Percentiles rank a stretch among this genome's conserved stretches.
Conservation (phyloP, 2,113 vertebrate species). For the Synodontis membranacea region DNA sequence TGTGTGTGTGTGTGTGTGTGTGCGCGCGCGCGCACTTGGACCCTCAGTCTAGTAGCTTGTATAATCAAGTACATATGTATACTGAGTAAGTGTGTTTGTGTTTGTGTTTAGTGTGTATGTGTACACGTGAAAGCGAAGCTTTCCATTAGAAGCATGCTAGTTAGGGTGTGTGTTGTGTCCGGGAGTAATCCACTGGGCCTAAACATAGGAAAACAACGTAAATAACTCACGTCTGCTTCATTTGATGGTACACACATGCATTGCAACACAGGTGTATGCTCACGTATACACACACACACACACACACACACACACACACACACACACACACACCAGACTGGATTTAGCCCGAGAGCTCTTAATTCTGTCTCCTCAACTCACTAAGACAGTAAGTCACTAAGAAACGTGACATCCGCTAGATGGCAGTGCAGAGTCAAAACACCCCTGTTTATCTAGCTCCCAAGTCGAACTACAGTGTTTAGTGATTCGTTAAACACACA, state of each 20-base stretch:
- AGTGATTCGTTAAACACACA: no score
- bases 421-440: no score
- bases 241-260: conserved; percentile 23
- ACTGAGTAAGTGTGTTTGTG: conserved; percentile 10
- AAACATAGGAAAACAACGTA: conserved; percentile 77
- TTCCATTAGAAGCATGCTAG: conserved; percentile 37
- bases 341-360: conserved; percentile 2
- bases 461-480: no score
- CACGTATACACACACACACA: no score
- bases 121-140: conserved; percentile 28
- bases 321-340: not conserved
- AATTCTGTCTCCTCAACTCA: not conserved
- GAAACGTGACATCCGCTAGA: no score
- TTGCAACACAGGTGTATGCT: not conserved
- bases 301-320: not conserved
- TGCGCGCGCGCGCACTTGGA: conserved; percentile 6
- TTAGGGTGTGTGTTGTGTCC: conserved; percentile 39
- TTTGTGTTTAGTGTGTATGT: not conserved
- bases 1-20: conserved; percentile 23
- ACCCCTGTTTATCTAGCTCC: no score
- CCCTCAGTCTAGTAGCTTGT: not conserved
- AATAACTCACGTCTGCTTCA: conserved; percentile 66
- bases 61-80: not conserved
- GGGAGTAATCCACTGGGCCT: conserved; percentile 63
- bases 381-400: not conserved